These are phyloP conservation scores for Megaceryle alcyon DNA, from an alignment of 2,797 vertebrate genomes.

Conservation along the genomic window DNA sequence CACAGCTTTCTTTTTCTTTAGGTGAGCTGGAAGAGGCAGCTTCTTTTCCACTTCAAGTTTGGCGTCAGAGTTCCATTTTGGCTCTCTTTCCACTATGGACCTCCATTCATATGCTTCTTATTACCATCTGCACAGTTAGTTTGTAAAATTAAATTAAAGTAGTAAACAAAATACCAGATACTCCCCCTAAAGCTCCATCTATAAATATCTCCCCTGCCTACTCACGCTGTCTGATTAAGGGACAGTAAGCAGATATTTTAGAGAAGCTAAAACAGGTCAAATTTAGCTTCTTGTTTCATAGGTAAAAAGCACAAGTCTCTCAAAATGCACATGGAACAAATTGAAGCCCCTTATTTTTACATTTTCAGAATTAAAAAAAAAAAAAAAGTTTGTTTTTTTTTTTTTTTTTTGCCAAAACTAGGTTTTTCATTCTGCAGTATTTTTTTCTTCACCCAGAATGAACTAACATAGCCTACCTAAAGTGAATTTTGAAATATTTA, in stretches of 20 bases:
- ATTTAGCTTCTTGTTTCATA: neutral
- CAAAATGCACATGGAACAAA: neutral
- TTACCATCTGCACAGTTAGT: conserved; percentile 21
- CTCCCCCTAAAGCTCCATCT: conserved; percentile 40
- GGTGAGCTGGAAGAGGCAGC: neutral
- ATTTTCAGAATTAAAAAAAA: neutral
- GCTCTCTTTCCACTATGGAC: neutral
- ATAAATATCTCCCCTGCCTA: conserved; percentile 58
- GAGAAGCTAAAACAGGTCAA: conserved; percentile 10
- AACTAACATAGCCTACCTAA: neutral
- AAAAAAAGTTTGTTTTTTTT: neutral
- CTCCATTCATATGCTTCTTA: conserved; percentile 56
- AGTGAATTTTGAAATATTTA: neutral
- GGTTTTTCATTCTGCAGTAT: neutral
- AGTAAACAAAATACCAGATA: conserved; percentile 69
- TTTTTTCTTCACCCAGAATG: neutral
- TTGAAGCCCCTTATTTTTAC: neutral
- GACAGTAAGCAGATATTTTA: conserved; percentile 24
- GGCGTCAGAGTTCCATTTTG: neutral
- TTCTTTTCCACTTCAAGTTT: conserved; percentile 3
- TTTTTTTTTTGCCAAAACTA: neutral
- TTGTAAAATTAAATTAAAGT: conserved; percentile 71
- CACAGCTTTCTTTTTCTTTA: neutral
- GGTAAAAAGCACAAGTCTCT: neutral
- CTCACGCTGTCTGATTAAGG: conserved; percentile 35